Base-by-base conservation (phyloP, 64 coral and sea anemone species). In the Montipora foliosa region DNA sequence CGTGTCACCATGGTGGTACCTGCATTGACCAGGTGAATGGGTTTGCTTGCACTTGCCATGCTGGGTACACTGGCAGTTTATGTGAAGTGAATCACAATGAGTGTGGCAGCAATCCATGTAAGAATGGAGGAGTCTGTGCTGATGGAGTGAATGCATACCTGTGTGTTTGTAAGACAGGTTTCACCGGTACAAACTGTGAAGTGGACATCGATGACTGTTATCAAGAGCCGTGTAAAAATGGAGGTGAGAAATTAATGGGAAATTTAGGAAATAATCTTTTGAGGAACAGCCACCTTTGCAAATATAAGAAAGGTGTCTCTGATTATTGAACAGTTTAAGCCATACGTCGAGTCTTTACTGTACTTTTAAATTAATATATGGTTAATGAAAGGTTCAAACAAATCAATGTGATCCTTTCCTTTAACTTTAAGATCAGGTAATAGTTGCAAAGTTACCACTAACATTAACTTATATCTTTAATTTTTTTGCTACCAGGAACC, bases 11-110 rank as follows among this genome's bases (percentile, higher is more conserved):
- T 74, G 92, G 95, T 17, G 80, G 91, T 1, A 96, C 92, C 0
- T 99, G 97, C 64, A 64, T 47, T 49, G 95, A 99, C 75, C 37
- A 84, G 37, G 71, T 96, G 61, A 90, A 92, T 84, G 75, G 77
- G 11, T 99, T 91, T 16, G 14, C 52, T 20, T 99, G 97, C 64
- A 57, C 81, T 10, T 99, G 97, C 69, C 24, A 52, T 2, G 29
- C 44, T 46, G 97, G 97, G 8, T 99, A 89, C 67, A 91, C 84
- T 49, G 97, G 97, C 51, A 92, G 17, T 1, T 44, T 89, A 5
- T 99, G 97, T 75, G 94, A 99, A 76, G 59, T 68, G 14, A 94
- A 95, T 44, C n/a, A 89, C 48, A 98, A 98, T 73, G 96, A 98
- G 12, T 98, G 96, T 71, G 67, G 74, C 49, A 90, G 90, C 79